Evolutionary conservation across 2,888 invertebrate species (phyloP).

Genomic region (Thecocarcelia acutangulata): DNA sequence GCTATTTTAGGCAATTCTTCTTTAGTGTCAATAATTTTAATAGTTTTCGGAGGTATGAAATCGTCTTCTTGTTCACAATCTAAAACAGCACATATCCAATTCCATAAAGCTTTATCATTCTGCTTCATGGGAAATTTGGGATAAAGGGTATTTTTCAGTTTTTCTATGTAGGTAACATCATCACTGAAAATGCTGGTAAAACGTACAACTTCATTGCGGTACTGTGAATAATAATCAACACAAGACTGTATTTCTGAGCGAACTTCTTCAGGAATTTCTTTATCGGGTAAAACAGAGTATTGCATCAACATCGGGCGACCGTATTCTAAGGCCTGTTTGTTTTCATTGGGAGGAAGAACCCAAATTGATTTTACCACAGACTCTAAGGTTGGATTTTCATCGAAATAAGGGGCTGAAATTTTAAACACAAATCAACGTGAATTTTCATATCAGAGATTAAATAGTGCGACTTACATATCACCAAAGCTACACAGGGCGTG

Average conservation of each 20-base stretch:
- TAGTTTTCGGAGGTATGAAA: slow-evolving; percentile 83
- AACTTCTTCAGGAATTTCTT: slow-evolving; percentile 89
- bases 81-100: slow-evolving; percentile 88
- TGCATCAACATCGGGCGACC: slow-evolving; percentile 95
- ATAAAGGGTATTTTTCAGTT: slow-evolving; percentile 90
- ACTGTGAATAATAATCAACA: slow-evolving; percentile 90
- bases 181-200: slow-evolving; percentile 82
- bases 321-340: slow-evolving; percentile 91
- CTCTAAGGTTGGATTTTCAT: slow-evolving; percentile 89
- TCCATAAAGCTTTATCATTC: slow-evolving; percentile 89
- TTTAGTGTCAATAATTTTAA: slow-evolving; percentile 77
- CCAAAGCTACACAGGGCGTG: slow-evolving; percentile 94
- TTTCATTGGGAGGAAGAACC: slow-evolving; percentile 98
- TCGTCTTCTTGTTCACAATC: slow-evolving; percentile 88
- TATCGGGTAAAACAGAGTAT: slow-evolving; percentile 91
- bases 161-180: slow-evolving; percentile 90
- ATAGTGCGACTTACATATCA: slow-evolving; percentile 86
- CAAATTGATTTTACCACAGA: slow-evolving; percentile 94
- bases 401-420: slow-evolving; percentile 89
- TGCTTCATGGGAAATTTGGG: slow-evolving; percentile 92
- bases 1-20: slow-evolving; percentile 70
- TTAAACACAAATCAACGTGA: no score
- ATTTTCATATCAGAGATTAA: slow-evolving; percentile 38
- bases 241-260: slow-evolving; percentile 93
- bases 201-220: slow-evolving; percentile 85